phyloP scores from a whole-genome alignment of 2,113 vertebrate species.

The Passer domesticus region DNA sequence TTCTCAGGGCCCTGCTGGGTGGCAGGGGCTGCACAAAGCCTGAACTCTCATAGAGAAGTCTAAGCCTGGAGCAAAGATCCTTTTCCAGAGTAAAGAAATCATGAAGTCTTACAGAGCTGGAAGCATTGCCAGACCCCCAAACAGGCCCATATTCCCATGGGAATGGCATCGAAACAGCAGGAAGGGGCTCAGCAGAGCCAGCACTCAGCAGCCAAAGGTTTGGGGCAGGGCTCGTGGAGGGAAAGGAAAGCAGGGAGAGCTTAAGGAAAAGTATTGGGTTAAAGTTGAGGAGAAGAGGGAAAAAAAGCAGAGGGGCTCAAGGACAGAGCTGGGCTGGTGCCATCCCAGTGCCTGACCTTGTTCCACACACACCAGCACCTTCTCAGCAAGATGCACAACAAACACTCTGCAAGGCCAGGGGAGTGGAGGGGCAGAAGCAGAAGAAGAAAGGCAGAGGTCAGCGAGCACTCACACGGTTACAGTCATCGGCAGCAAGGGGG shows the following conservation, averaged over 20 bases:
- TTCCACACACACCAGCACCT: not conserved
- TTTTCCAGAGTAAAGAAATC: not conserved
- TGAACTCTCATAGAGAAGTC: fast-evolving
- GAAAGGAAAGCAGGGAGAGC: not conserved
- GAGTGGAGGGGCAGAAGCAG: not conserved
- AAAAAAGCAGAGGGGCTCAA: not conserved
- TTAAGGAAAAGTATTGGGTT: not conserved
- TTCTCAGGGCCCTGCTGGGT: not conserved
- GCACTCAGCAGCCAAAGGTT: not conserved
- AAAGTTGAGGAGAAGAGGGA: not conserved
- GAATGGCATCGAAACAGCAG: not conserved
- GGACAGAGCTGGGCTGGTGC: not conserved
- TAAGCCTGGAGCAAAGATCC: not conserved
- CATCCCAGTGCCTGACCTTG: not conserved
- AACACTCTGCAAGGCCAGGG: not conserved
- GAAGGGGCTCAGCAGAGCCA: not conserved
- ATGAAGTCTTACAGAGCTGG: not conserved
- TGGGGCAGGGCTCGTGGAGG: too few relatives aligned
- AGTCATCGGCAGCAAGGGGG: slow-evolving; percentile 26
- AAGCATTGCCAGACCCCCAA: not conserved
- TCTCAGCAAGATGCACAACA: not conserved
- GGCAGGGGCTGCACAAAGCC: not conserved
- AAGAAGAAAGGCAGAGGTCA: not conserved
- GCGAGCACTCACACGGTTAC: slow-evolving; percentile 47
- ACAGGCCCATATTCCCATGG: not conserved